phyloP scores from a whole-genome alignment of 2,797 vertebrate species.

The Sardinella longiceps region DNA sequence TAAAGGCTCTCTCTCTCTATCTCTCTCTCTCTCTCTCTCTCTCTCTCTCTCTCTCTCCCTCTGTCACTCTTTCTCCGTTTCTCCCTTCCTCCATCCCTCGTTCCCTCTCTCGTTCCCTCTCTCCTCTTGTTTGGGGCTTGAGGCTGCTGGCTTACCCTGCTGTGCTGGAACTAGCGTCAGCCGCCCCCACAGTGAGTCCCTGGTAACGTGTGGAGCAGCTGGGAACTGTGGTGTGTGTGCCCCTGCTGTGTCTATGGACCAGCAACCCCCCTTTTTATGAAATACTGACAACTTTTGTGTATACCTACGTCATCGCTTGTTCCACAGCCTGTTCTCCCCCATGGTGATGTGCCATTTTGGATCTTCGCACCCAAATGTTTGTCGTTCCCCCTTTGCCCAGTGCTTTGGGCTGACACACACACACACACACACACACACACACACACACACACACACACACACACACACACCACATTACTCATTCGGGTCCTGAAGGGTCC shows the following conservation, averaged over 20 bases:
- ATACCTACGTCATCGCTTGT: background rate
- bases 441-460: no score
- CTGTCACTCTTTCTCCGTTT: no score
- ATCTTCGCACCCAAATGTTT: background rate
- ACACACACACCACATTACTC: background rate
- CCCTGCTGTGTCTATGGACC: background rate
- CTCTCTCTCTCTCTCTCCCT: no score
- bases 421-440: no score
- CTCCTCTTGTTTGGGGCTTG: background rate
- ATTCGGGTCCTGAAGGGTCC: background rate
- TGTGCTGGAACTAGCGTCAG: background rate
- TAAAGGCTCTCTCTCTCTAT: no score
- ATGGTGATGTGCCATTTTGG: background rate
- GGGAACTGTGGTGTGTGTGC: background rate
- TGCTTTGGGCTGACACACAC: background rate
- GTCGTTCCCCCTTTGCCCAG: background rate
- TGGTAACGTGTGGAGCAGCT: background rate
- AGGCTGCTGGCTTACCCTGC: background rate
- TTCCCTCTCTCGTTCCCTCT: background rate
- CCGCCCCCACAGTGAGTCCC: background rate
- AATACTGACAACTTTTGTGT: background rate
- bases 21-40: background rate
- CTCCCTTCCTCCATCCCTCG: no score
- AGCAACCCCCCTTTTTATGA: background rate
- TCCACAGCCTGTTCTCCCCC: background rate